A percentile compares a stretch with the other conserved stretches of the same genome.
These are phyloP conservation scores for Oophaga pumilio DNA, from an alignment of 2,113 vertebrate genomes.

Conservation along the genomic window DNA sequence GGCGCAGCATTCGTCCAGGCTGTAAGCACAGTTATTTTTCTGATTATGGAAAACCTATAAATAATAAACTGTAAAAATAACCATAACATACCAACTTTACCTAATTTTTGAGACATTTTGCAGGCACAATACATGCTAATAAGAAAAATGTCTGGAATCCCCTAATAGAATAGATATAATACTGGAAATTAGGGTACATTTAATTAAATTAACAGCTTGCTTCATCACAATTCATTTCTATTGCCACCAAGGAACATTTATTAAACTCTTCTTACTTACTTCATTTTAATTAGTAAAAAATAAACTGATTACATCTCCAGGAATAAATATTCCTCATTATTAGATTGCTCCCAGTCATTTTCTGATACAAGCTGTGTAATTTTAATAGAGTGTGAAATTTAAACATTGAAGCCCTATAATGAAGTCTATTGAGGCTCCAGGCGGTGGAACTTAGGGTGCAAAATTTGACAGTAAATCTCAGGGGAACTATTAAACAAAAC, in stretches of 20 bases:
- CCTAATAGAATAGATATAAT: constrained; percentile 4
- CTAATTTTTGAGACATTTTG: background rate
- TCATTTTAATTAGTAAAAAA: constrained; percentile 39
- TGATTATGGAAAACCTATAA: background rate
- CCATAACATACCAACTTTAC: background rate
- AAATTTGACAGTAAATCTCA: constrained; percentile 1
- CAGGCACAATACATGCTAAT: background rate
- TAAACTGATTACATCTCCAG: constrained; percentile 26
- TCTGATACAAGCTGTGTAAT: constrained; percentile 3
- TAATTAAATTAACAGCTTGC: constrained; percentile 44
- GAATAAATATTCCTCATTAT: constrained; percentile 34
- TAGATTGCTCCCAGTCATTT: constrained; percentile 30
- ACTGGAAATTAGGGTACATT: constrained; percentile 4
- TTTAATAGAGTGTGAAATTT: constrained; percentile 23
- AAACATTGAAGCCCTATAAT: constrained; percentile 27
- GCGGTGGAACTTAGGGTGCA: background rate
- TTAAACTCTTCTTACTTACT: constrained; percentile 32
- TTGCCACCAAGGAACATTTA: background rate
- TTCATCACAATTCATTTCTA: constrained; percentile 29
- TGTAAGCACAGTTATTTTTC: too few species aligned
- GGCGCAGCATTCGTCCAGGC: too few species aligned
- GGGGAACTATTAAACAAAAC: background rate
- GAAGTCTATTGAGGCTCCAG: background rate
- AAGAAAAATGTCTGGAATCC: background rate
- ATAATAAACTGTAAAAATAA: background rate